Conservation (phyloP, 2,888 invertebrate genomes). For the Apeira syringaria region DNA sequence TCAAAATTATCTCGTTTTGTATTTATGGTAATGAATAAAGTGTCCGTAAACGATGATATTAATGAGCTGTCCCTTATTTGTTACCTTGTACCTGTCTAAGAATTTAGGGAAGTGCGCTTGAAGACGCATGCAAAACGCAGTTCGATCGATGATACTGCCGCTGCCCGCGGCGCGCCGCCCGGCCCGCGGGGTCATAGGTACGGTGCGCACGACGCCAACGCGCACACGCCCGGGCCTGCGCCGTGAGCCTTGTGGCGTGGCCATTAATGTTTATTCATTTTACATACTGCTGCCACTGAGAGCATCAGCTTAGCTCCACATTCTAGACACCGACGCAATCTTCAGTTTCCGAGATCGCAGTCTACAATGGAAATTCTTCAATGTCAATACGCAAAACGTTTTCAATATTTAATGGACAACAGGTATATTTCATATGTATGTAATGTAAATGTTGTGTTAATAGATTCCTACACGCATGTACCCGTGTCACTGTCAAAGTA, state of each 20-base stretch:
- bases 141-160: constrained; percentile 61
- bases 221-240: constrained; percentile 50
- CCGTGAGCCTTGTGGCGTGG: constrained; percentile 19
- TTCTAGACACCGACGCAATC: constrained; percentile 3
- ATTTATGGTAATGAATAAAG: too few species aligned
- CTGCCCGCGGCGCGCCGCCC: constrained; percentile 34
- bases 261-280: constrained; percentile 39
- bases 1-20: too few species aligned
- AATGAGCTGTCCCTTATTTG: too few species aligned
- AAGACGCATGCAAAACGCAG: constrained; percentile 41
- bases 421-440: constrained; percentile 29
- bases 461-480: constrained; percentile 7
- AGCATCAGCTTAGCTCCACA: constrained; percentile 7
- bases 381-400: constrained; percentile 28
- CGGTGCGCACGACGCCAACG: constrained; percentile 58
- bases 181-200: constrained; percentile 40
- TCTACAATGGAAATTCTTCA: constrained; percentile 29
- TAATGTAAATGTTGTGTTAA: constrained; percentile 20
- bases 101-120: constrained; percentile 27
- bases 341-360: constrained; percentile 3
- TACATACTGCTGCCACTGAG: constrained; percentile 28
- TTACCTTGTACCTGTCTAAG: too few species aligned
- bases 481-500: constrained; percentile 8
- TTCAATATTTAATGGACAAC: constrained; percentile 30
- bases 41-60: too few species aligned